phyloP scores from a whole-genome alignment of 2,113 vertebrate genomes.

The Mustela nigripes region DNA sequence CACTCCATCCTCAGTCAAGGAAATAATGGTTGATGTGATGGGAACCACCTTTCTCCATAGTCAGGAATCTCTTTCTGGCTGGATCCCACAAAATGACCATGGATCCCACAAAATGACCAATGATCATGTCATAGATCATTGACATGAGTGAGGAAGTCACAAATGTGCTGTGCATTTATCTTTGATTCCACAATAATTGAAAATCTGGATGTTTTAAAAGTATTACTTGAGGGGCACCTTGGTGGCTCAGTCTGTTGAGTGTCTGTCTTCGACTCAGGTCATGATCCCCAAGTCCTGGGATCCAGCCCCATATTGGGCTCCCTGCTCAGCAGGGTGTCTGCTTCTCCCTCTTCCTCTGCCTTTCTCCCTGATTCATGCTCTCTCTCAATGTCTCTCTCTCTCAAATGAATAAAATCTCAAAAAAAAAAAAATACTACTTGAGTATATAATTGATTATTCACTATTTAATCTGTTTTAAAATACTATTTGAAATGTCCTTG shows the following conservation, averaged over 20 bases:
- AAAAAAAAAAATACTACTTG: neutral
- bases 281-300: too few species aligned
- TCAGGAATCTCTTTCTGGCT: neutral
- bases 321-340: too few species aligned
- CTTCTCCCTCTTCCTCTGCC: too few species aligned
- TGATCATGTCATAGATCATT: neutral
- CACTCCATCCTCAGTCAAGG: neutral
- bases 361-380: too few species aligned
- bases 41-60: neutral
- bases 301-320: too few species aligned
- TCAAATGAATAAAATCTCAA: too few species aligned
- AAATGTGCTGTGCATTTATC: neutral
- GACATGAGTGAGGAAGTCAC: neutral
- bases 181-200: neutral
- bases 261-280: too few species aligned
- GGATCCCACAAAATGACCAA: neutral
- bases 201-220: neutral
- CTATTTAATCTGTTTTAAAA: neutral
- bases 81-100: neutral
- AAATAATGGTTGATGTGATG: too few species aligned
- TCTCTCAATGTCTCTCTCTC: too few species aligned
- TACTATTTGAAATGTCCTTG: neutral
- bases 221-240: too few species aligned
- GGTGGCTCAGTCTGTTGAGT: too few species aligned
- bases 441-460: neutral